Percentiles rank a stretch among this genome's conserved stretches.
These are phyloP conservation scores for Platichthys flesus DNA, from an alignment of 2,113 vertebrate species.

Conservation along the genomic window DNA sequence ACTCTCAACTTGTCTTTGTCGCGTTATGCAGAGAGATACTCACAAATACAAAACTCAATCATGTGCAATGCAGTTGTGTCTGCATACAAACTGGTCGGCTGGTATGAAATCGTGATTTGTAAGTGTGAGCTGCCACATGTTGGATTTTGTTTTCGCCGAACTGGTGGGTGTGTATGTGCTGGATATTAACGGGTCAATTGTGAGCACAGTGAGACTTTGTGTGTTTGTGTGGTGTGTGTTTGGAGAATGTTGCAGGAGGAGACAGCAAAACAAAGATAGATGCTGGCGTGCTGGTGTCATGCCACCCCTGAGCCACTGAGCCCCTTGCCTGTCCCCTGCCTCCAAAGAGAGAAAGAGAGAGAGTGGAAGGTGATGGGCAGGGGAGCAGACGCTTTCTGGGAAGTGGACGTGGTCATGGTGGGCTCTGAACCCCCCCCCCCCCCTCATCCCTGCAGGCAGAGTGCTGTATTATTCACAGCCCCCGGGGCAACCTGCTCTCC, in stretches of 20 bases:
- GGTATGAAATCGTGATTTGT: not conserved
- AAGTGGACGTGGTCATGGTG: conserved; percentile 15
- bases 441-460: conserved; percentile 1
- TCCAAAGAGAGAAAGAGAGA: conserved; percentile 15
- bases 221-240: no score
- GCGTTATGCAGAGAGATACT: no score
- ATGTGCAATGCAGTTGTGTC: not conserved
- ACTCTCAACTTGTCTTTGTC: not conserved
- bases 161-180: conserved; percentile 5
- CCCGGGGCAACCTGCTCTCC: not conserved
- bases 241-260: conserved; percentile 32
- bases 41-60: not conserved
- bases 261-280: conserved; percentile 65
- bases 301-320: conserved; percentile 74
- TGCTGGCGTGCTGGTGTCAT: conserved; percentile 74
- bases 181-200: conserved; percentile 16
- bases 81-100: not conserved
- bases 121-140: no score
- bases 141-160: conserved; percentile 22
- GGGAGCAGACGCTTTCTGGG: conserved; percentile 26
- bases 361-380: conserved; percentile 1
- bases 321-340: conserved; percentile 22
- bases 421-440: not conserved
- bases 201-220: conserved; percentile 14
- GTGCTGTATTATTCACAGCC: conserved; percentile 30